Evolutionary conservation across 2,797 vertebrate species (phyloP).

Genomic region (Hoplostethus atlanticus): DNA sequence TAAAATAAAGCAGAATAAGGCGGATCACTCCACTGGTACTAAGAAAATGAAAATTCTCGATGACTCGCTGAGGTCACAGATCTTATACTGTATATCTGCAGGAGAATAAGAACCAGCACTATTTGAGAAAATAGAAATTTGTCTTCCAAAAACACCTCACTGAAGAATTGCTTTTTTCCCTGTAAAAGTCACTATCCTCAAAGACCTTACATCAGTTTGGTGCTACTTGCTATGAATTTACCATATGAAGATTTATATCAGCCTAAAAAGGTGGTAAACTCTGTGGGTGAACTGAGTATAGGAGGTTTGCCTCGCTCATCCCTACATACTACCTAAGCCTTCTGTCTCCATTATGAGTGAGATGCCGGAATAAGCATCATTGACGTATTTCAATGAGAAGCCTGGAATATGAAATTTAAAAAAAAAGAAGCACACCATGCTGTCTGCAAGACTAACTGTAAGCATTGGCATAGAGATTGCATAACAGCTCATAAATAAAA

Average conservation of each 20-base stretch:
- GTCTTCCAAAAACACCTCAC: too few species aligned
- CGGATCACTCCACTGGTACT: too few species aligned
- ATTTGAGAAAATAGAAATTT: too few species aligned
- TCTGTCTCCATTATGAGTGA: slow-evolving; percentile 55
- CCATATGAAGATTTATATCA: not conserved
- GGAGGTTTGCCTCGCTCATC: slow-evolving; percentile 22
- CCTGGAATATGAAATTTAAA: slow-evolving; percentile 57
- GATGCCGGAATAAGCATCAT: slow-evolving; percentile 55
- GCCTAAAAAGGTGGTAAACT: not conserved
- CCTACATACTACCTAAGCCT: slow-evolving; percentile 5
- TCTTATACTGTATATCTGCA: too few species aligned
- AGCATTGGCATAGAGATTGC: slow-evolving; percentile 71
- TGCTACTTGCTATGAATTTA: not conserved
- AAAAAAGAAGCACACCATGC: slow-evolving; percentile 18
- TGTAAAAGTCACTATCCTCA: too few species aligned
- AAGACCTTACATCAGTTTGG: too few species aligned
- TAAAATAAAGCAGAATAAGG: not conserved
- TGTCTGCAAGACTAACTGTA: slow-evolving; percentile 65
- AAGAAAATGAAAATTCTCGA: too few species aligned
- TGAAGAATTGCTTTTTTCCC: too few species aligned
- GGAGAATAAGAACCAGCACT: too few species aligned
- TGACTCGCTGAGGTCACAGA: not conserved
- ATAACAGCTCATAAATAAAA: slow-evolving; percentile 80
- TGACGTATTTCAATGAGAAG: slow-evolving; percentile 48
- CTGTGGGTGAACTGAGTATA: slow-evolving; percentile 33